These are phyloP conservation scores for Picus viridis DNA, from an alignment of 2,797 vertebrate species.

Conservation along the genomic window DNA sequence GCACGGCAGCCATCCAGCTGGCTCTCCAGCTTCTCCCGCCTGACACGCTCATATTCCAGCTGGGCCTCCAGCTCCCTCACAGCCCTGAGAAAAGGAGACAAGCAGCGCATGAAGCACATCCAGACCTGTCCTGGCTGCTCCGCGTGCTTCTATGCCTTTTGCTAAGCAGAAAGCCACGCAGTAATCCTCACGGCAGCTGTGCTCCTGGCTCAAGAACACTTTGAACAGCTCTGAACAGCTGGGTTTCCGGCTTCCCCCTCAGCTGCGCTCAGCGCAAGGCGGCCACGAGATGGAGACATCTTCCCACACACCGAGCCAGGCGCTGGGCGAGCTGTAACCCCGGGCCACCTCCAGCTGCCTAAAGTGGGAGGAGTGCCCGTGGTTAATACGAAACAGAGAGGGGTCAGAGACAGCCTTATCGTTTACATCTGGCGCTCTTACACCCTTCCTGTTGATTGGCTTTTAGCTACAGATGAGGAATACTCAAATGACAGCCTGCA, in stretches of 20 bases:
- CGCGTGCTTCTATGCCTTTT: background rate
- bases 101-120: background rate
- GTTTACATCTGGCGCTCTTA: background rate
- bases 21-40: constrained; percentile 81
- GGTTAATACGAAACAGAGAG: background rate
- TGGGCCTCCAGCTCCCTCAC: constrained; percentile 76
- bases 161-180: background rate
- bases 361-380: background rate
- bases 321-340: fast-evolving
- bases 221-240: fast-evolving
- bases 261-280: background rate
- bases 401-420: background rate
- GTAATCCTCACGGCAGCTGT: background rate
- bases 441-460: background rate
- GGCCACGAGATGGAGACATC: constrained; percentile 37
- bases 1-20: constrained; percentile 77
- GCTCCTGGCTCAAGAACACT: background rate
- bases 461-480: background rate
- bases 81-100: constrained; percentile 55
- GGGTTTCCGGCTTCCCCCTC: fast-evolving
- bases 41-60: constrained; percentile 78
- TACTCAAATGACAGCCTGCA: background rate
- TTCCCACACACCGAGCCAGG: background rate
- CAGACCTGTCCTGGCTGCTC: background rate
- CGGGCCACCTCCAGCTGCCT: fast-evolving